Evolutionary conservation across 1,140 invertebrate genomes (phyloP).

Genomic region (Sarcophaga bullata): DNA sequence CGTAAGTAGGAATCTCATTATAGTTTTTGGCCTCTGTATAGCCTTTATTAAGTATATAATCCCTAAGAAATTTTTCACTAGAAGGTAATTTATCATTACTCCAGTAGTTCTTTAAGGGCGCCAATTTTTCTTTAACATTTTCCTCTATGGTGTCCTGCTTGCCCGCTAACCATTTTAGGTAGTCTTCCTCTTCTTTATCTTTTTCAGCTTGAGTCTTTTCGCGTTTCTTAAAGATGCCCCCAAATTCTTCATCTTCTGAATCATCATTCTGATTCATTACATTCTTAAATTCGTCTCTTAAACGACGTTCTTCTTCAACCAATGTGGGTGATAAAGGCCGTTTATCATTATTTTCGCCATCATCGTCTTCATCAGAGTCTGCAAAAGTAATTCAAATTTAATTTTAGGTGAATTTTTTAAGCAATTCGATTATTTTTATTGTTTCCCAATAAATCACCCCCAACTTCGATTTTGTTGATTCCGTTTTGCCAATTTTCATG

Average conservation of each 20-base stretch:
- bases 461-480: too few relatives aligned
- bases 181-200: conserved; percentile 73
- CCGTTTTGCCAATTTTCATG: too few relatives aligned
- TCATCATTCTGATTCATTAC: conserved; percentile 68
- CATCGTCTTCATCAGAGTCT: conserved; percentile 49
- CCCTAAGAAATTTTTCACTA: conserved; percentile 88
- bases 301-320: conserved; percentile 75
- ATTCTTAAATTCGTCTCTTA: conserved; percentile 76
- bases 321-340: conserved; percentile 69
- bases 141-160: conserved; percentile 75
- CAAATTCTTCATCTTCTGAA: conserved; percentile 68
- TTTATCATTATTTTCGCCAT: conserved; percentile 35
- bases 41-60: conserved; percentile 91
- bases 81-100: conserved; percentile 81
- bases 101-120: conserved; percentile 85
- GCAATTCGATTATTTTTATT: too few relatives aligned
- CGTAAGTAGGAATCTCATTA: conserved; percentile 73
- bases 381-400: neutral
- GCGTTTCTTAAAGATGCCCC: conserved; percentile 70
- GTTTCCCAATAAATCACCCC: too few relatives aligned
- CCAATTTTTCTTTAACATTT: conserved; percentile 69
- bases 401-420: too few relatives aligned
- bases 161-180: conserved; percentile 85
- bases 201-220: conserved; percentile 74
- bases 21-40: conserved; percentile 69